Base-by-base conservation (phyloP, 1,140 invertebrate species). In the Elymnias hypermnestra region DNA sequence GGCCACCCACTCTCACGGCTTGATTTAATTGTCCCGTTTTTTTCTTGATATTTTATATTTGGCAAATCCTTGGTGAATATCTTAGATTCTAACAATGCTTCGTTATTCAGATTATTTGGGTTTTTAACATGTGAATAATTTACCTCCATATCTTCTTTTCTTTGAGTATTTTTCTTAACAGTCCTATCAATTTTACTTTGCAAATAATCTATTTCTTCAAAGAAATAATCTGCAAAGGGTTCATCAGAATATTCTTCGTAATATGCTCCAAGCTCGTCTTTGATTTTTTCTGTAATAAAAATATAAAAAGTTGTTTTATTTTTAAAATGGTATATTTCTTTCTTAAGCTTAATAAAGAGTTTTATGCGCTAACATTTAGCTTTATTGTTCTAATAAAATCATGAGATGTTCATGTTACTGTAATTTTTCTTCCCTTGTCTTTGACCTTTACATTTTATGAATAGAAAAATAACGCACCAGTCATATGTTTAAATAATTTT, bases 261-360 rank as follows among this genome's bases (percentile, higher is more conserved):
- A 50, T 66, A 67, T 15, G 52, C 58, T 43, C 68, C 59, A 33
- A 77, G 59, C 37, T 77, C 70, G 14, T 55, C 46, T 23, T 71
- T 60, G 29, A 79, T 62, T 62, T 68, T 74, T 63, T 72, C 72
- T 79, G 62, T 28, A 65, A 71, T 37, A 22, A 56, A 55, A 61
- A 21, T 17, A 28, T 1, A n/a, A n/a, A n/a, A n/a, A n/a, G n/a
- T n/a, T n/a, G n/a, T n/a, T n/a, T n/a, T n/a, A n/a, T n/a, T n/a
- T n/a, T n/a, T n/a, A n/a, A n/a, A n/a, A n/a, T n/a, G n/a, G n/a
- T n/a, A n/a, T n/a, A n/a, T n/a, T n/a, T n/a, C n/a, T n/a, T n/a
- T n/a, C n/a, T n/a, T n/a, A n/a, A n/a, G n/a, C n/a, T n/a, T n/a
- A n/a, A n/a, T n/a, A n/a, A n/a, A n/a, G n/a, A n/a, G n/a, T n/a